These are phyloP conservation scores for Coleophora flavipennella DNA, from an alignment of 2,888 invertebrate genomes.

Conservation along the genomic window DNA sequence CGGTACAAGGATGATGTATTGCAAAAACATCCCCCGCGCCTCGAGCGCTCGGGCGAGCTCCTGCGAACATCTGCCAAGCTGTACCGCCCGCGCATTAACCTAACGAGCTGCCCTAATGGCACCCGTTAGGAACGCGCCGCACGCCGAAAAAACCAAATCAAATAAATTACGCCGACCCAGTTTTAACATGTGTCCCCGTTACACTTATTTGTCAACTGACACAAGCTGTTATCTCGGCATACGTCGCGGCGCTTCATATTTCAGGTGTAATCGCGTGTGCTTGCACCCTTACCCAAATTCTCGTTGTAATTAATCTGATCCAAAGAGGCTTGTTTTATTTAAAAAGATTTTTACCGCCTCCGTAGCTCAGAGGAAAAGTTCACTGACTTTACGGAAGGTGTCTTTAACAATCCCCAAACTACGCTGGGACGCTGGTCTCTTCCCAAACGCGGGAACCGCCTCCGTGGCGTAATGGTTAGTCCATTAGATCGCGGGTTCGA, in stretches of 20 bases:
- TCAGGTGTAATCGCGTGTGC: conserved; percentile 27
- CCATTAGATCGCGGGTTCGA: too few relatives aligned
- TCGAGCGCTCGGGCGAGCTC: conserved; percentile 33
- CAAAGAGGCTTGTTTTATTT: too few relatives aligned
- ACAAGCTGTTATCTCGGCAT: conserved; percentile 48
- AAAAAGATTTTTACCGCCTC: too few relatives aligned
- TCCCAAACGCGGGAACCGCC: too few relatives aligned
- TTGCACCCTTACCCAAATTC: conserved; percentile 8
- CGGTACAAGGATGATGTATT: conserved; percentile 51
- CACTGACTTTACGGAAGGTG: too few relatives aligned
- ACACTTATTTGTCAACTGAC: conserved; percentile 47
- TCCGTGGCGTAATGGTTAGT: too few relatives aligned
- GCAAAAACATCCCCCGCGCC: conserved; percentile 40
- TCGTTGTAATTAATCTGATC: not conserved
- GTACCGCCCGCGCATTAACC: conserved; percentile 63
- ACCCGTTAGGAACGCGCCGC: conserved; percentile 46
- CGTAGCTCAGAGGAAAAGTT: too few relatives aligned
- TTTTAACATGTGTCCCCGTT: conserved; percentile 42
- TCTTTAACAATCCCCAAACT: too few relatives aligned
- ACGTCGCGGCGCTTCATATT: conserved; percentile 23
- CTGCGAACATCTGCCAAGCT: conserved; percentile 58
- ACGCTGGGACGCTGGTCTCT: too few relatives aligned
- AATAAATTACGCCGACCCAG: conserved; percentile 57
- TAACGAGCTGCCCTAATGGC: conserved; percentile 69
- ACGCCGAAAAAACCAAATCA: conserved; percentile 52